Conservation (phyloP, 2,113 vertebrate genomes). For the Oreochromis spilurus region DNA sequence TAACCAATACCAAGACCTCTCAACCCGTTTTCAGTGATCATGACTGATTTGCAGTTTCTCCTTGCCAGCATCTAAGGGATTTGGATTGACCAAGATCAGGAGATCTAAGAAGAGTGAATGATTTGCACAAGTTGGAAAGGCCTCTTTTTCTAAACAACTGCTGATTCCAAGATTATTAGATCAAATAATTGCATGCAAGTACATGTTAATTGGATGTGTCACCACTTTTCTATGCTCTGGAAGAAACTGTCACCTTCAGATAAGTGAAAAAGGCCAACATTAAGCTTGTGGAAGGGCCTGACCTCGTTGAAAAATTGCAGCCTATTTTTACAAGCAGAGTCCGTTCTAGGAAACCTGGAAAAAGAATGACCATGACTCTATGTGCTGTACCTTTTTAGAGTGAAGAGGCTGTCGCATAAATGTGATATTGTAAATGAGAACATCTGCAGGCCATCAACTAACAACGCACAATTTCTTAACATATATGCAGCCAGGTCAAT, state of each 20-base stretch:
- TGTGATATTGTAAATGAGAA: neutral
- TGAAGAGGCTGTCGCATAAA: neutral
- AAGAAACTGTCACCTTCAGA: neutral
- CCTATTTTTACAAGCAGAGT: neutral
- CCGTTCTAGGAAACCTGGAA: neutral
- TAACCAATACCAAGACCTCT: neutral
- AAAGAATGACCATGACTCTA: neutral
- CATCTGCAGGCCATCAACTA: neutral
- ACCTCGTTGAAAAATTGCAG: fast-evolving
- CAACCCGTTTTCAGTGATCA: neutral
- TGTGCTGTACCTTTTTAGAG: neutral
- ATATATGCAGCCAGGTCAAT: fast-evolving
- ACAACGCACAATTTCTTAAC: neutral
- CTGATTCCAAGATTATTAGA: neutral
- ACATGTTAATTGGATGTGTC: neutral
- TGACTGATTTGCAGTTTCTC: neutral
- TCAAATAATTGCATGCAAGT: neutral
- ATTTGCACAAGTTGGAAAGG: neutral
- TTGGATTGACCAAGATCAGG: neutral
- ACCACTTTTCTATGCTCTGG: neutral
- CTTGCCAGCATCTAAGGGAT: neutral
- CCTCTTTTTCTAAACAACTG: neutral
- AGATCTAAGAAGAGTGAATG: neutral
- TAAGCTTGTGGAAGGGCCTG: neutral
- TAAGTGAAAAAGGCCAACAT: neutral